Conservation (phyloP, 2,113 vertebrate genomes). For the Pristiophorus japonicus region DNA sequence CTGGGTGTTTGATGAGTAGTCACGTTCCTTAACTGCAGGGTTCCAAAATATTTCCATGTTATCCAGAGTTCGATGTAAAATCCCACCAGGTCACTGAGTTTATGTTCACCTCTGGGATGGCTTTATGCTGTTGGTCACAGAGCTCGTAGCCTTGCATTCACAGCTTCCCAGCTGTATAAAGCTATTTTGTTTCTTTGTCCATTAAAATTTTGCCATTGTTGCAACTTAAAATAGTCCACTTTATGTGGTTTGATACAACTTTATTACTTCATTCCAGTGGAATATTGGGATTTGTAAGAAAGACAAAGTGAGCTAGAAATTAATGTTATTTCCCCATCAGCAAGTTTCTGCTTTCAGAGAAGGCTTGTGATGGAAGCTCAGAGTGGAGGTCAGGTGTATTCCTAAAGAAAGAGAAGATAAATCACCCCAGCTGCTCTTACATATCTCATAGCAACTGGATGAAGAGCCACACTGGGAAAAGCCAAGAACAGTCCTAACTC, state of each 20-base stretch:
- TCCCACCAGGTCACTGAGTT: slow-evolving; percentile 56
- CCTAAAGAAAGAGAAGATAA: neutral
- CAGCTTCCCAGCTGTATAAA: slow-evolving; percentile 6
- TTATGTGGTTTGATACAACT: neutral
- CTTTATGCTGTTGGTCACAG: neutral
- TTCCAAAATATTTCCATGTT: slow-evolving; percentile 48
- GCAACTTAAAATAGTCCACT: neutral
- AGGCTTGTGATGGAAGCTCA: neutral
- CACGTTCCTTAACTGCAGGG: slow-evolving; percentile 51
- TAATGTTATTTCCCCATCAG: neutral
- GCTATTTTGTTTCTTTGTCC: neutral
- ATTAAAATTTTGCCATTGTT: neutral
- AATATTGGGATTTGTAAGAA: neutral
- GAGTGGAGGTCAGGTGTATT: neutral
- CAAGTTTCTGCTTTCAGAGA: neutral
- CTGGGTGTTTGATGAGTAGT: slow-evolving; percentile 54
- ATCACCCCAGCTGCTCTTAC: neutral
- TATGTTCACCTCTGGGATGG: slow-evolving; percentile 55
- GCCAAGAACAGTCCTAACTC: neutral
- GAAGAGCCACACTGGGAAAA: neutral
- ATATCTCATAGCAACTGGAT: neutral
- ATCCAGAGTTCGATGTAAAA: slow-evolving; percentile 56
- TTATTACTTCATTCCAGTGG: neutral
- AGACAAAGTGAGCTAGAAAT: neutral
- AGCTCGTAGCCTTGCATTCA: neutral